Evolutionary conservation across 2,888 invertebrate genomes (phyloP).

Genomic region (Leucozona laternaria): DNA sequence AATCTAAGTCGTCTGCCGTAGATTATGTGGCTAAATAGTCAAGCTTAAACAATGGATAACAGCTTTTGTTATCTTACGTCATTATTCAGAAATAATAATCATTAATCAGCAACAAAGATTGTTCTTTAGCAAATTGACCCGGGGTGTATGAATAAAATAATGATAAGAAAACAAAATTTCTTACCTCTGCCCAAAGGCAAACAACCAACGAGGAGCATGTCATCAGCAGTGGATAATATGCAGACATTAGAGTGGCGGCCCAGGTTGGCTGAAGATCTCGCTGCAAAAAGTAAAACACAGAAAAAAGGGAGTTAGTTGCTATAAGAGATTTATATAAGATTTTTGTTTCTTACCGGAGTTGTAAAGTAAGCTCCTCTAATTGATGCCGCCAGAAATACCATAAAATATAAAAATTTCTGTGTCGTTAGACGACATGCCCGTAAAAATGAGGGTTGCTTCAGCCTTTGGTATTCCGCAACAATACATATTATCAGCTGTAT

Average conservation of each 20-base stretch:
- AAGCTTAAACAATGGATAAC: background rate
- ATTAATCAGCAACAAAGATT: background rate
- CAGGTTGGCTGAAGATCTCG: slow-evolving; percentile 92
- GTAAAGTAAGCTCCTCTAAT: slow-evolving; percentile 95
- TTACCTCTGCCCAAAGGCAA: slow-evolving; percentile 97
- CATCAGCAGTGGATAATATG: slow-evolving; percentile 95
- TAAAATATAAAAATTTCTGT: slow-evolving; percentile 94
- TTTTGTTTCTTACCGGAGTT: slow-evolving; percentile 89
- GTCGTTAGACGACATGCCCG: slow-evolving; percentile 94
- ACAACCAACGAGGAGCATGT: slow-evolving; percentile 95
- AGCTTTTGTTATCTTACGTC: background rate
- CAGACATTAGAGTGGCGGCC: slow-evolving; percentile 93
- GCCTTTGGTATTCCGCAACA: slow-evolving; percentile 91
- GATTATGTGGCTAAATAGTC: background rate
- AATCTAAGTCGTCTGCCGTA: too few species aligned
- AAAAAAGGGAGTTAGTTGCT: background rate
- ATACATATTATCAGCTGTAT: slow-evolving; percentile 94
- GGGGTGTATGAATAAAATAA: slow-evolving; percentile 2
- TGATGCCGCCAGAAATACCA: slow-evolving; percentile 93
- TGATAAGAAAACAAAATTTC: slow-evolving; percentile 77
- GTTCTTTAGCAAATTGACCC: background rate
- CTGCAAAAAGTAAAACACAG: slow-evolving; percentile 83
- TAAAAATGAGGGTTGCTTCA: slow-evolving; percentile 92
- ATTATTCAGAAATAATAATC: background rate
- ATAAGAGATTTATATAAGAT: background rate